Base-by-base conservation (phyloP, 2,113 vertebrate species). In the Chaetodon trifascialis region DNA sequence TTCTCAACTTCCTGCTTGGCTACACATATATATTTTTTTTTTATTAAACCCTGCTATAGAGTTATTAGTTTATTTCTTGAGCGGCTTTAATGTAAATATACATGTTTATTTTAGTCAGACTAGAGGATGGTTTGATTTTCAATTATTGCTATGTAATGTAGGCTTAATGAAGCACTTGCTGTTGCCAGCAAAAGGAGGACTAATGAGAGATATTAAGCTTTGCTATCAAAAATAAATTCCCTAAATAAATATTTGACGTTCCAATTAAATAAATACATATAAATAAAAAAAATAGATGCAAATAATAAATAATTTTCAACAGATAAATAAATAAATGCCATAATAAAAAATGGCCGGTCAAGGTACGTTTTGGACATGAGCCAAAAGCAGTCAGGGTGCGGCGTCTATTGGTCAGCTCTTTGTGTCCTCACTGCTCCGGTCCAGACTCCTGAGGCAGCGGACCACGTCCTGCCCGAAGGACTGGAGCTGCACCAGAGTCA, bases 401-500 rank as follows among this genome's bases (percentile, higher is more conserved):
- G 36, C 19, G 44, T 0, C 0, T 4, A 7, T 58, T 11, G 9
- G 36, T 91, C 68, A 88, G 55, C 64, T 86, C 19, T 91, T 63
- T 0, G 55, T 42, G 19, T 89, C 83, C 3, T 85, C 68, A 0
- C 60, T 56, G 58, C 30, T 58, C 10, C 2, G 47, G 51, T 83
- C 70, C 73, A 94, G 70, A 46, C 40, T 79, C 42, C 84, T 76
- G 14, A 96, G 80, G 81, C 64, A 89, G 16, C 87, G 91, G 21
- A 46, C 73, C 17, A 91, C 4, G 19, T 94, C 90, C 66, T 79
- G 68, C 6, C 73, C 75, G 9, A 95, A 95, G 0, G 67, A 6
- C 73, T 84, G 86, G 10, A 96, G 93, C 80, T 94, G 93, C 4
- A 80, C 72, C 82, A 96, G 90, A 9, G 75, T 80, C 65, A 95